Evolutionary conservation across 1,140 invertebrate species (phyloP).

Genomic region (Drosophila ohnishii): DNA sequence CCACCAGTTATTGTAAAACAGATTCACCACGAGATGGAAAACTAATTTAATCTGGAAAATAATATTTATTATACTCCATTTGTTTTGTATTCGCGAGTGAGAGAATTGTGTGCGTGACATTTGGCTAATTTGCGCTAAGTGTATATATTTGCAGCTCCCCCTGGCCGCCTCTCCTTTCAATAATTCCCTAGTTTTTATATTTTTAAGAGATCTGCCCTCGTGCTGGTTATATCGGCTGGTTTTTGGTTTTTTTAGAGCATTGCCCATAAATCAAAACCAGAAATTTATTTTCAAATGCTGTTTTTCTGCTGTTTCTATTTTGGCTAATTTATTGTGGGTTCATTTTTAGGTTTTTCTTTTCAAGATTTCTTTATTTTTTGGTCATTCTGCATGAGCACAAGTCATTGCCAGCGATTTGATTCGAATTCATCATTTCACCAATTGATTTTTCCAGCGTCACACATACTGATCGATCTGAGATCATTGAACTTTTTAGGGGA

Average conservation of each 20-base stretch:
- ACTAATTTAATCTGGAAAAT: conserved; percentile 47
- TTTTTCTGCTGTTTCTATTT: conserved; percentile 20
- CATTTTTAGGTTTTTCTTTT: conserved; percentile 11
- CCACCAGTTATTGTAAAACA: conserved; percentile 24
- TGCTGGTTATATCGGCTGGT: conserved; percentile 36
- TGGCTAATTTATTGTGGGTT: conserved; percentile 26
- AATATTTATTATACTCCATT: conserved; percentile 45
- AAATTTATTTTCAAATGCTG: conserved; percentile 30
- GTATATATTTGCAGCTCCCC: conserved; percentile 15
- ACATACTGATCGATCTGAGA: conserved; percentile 23
- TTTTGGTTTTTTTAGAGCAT: conserved; percentile 38
- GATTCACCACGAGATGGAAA: conserved; percentile 25
- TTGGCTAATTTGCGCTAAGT: conserved; percentile 53
- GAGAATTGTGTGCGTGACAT: conserved; percentile 61
- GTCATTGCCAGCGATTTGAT: conserved; percentile 36
- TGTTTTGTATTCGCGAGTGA: conserved; percentile 1
- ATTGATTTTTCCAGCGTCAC: conserved; percentile 28
- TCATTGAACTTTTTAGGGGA: conserved; percentile 29
- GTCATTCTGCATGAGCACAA: conserved; percentile 8
- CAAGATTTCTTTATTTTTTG: background rate
- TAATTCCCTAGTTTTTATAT: conserved; percentile 39
- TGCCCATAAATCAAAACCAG: conserved; percentile 60
- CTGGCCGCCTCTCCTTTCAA: conserved; percentile 6
- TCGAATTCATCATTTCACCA: conserved; percentile 43
- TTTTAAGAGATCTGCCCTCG: conserved; percentile 48